Conservation (phyloP, 2,797 vertebrate species). For the Sebastes steindachneri region DNA sequence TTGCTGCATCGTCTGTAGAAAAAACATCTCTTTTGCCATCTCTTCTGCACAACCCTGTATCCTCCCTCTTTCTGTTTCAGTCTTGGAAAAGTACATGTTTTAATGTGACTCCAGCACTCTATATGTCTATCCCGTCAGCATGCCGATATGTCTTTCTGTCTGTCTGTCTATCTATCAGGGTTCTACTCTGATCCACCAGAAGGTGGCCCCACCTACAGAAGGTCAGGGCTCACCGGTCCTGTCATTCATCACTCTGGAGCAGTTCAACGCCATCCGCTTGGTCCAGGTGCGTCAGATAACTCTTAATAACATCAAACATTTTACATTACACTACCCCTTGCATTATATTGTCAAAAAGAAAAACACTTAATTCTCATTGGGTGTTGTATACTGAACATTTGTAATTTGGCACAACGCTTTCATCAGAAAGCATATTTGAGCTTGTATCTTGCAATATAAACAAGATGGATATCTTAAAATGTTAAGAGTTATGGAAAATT, state of each 20-base stretch:
- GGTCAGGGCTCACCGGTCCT: conserved; percentile 88
- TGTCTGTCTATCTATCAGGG: conserved; percentile 78
- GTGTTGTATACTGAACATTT: background rate
- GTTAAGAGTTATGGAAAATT: background rate
- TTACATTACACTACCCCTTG: background rate
- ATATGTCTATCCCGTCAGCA: background rate
- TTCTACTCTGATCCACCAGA: conserved; percentile 94
- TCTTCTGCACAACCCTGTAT: background rate
- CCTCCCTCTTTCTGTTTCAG: background rate
- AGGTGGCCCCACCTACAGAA: conserved; percentile 88
- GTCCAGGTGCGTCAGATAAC: conserved; percentile 82
- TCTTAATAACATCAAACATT: background rate
- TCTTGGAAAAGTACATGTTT: background rate
- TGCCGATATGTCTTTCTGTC: background rate
- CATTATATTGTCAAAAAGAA: background rate
- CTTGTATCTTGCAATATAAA: background rate
- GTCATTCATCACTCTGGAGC: conserved; percentile 91
- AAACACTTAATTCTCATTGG: background rate
- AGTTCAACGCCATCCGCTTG: conserved; percentile 91
- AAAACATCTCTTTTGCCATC: background rate
- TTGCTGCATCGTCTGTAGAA: background rate
- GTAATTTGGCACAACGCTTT: background rate
- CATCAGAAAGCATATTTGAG: background rate
- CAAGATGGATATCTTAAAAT: background rate
- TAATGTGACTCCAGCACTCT: background rate